Conservation (phyloP, 1,140 invertebrate species). For the Sarcophaga peregrina region DNA sequence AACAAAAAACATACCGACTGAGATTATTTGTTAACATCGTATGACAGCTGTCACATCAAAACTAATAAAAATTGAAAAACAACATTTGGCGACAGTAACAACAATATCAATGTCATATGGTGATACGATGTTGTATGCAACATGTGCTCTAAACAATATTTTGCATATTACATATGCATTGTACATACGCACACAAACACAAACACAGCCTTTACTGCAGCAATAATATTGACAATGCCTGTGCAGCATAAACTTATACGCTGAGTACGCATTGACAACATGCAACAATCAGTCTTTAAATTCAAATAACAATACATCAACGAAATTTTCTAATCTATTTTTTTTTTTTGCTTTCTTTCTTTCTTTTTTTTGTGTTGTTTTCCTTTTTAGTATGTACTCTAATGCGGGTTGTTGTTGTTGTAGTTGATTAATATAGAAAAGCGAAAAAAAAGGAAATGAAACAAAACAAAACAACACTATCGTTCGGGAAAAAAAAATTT, state of each 20-base stretch:
- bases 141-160: slow-evolving; percentile 6
- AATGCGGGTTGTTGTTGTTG: too few relatives aligned
- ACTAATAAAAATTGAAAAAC: slow-evolving; percentile 28
- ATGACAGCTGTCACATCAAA: slow-evolving; percentile 40
- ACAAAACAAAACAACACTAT: neutral
- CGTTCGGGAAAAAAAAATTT: neutral
- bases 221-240: neutral
- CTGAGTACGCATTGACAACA: neutral
- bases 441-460: too few relatives aligned
- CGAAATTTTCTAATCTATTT: neutral
- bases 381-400: too few relatives aligned
- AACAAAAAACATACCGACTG: neutral
- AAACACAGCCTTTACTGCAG: neutral
- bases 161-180: neutral
- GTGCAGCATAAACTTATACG: too few relatives aligned
- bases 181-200: neutral
- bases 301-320: slow-evolving; percentile 38
- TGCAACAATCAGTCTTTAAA: slow-evolving; percentile 38
- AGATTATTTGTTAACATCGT: slow-evolving; percentile 37
- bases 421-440: too few relatives aligned
- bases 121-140: neutral
- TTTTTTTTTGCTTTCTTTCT: too few relatives aligned
- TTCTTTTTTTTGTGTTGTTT: too few relatives aligned
- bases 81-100: neutral
- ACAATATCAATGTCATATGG: neutral